Evolutionary conservation across 37 sponge, comb jelly and placozoan species (phyloP).

Genomic region (Spongia lamella): DNA sequence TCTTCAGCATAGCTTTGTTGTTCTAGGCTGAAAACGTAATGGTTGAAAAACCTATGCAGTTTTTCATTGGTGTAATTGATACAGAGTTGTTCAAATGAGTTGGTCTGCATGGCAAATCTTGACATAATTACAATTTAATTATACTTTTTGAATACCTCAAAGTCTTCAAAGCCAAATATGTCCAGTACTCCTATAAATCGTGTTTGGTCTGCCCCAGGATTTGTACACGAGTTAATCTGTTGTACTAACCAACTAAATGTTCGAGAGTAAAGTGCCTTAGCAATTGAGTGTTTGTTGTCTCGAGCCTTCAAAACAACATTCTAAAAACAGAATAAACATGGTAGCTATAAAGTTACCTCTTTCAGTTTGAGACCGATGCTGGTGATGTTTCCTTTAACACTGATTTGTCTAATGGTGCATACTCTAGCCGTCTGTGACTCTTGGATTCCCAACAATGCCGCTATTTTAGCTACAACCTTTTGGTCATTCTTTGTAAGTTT

Average conservation of each 20-base stretch:
- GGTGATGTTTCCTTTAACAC: conserved; percentile 77
- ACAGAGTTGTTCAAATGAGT: conserved; percentile 96
- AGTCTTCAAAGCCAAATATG: conserved; percentile 96
- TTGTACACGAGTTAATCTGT: conserved; percentile 90
- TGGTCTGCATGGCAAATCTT: conserved; percentile 47
- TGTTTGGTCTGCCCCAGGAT: conserved; percentile 70
- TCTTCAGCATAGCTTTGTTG: conserved; percentile 89
- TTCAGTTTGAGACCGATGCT: conserved; percentile 80
- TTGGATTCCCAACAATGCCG: conserved; percentile 72
- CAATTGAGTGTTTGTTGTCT: conserved; percentile 93
- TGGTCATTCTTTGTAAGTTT: conserved; percentile 55
- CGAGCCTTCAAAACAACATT: conserved; percentile 47
- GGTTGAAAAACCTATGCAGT: conserved; percentile 95
- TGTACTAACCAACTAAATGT: conserved; percentile 90
- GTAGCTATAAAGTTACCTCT: conserved; percentile 52
- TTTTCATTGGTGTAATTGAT: conserved; percentile 98
- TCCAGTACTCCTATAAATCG: conserved; percentile 94
- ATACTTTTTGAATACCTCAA: conserved; percentile 53
- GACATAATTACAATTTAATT: not conserved
- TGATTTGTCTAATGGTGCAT: conserved; percentile 80
- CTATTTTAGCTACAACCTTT: conserved; percentile 56
- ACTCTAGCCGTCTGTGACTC: conserved; percentile 55
- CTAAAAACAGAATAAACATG: not conserved
- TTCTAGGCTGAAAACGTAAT: conserved; percentile 89
- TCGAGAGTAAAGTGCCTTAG: conserved; percentile 91